Evolutionary conservation across 2,113 vertebrate species (phyloP).

Genomic region (Chamaetylas fuelleborni): DNA sequence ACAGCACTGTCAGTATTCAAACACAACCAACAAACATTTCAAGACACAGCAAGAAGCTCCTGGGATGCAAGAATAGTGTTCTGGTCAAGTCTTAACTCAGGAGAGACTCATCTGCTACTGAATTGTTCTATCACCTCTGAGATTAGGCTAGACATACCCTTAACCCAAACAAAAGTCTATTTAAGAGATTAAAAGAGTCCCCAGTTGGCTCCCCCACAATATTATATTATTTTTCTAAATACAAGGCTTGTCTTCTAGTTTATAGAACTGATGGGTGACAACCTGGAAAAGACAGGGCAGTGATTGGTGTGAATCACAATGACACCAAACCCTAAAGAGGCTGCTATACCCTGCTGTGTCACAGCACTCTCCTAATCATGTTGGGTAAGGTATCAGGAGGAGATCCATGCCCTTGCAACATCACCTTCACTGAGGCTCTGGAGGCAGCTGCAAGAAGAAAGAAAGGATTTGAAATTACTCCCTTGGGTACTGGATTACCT

Average conservation of each 20-base stretch:
- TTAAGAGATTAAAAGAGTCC: neutral
- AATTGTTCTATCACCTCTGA: neutral
- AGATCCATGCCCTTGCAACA: neutral
- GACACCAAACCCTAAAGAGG: neutral
- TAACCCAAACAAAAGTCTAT: neutral
- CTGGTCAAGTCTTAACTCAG: neutral
- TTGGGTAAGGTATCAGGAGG: neutral
- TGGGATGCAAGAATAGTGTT: fast-evolving
- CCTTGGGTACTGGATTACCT: neutral
- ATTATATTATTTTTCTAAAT: neutral
- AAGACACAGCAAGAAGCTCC: neutral
- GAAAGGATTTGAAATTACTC: neutral
- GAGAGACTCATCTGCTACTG: neutral
- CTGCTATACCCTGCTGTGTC: neutral
- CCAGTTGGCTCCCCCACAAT: neutral
- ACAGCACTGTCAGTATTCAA: neutral
- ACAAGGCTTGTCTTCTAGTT: neutral
- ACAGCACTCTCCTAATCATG: neutral
- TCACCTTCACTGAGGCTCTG: neutral
- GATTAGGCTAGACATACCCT: neutral
- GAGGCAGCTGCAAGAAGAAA: neutral
- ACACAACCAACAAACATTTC: neutral
- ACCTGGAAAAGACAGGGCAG: neutral
- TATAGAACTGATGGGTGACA: neutral
- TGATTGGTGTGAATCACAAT: neutral